These are phyloP conservation scores for Agelas oroides DNA, from an alignment of 37 sponge, comb jelly and placozoan genomes.

Conservation along the genomic window DNA sequence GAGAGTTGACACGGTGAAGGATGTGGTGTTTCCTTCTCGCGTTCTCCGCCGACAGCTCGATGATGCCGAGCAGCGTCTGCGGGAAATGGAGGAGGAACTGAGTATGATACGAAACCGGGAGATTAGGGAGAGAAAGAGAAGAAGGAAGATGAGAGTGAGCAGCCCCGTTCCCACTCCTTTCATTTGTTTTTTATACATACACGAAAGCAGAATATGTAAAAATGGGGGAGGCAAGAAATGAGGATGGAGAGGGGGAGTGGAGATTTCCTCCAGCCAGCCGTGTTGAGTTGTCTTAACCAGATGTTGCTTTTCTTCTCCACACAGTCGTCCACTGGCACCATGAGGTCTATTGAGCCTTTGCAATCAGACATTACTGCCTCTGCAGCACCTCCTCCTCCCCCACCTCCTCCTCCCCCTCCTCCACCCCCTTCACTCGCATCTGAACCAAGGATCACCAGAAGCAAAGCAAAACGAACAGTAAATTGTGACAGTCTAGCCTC, in stretches of 20 bases:
- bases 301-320: no score
- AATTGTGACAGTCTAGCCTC: no score
- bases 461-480: background rate
- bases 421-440: constrained; percentile 41
- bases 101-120: constrained; percentile 19
- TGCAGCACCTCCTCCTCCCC: constrained; percentile 67
- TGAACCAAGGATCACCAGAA: constrained; percentile 30
- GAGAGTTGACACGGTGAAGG: constrained; percentile 71
- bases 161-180: background rate
- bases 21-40: constrained; percentile 72
- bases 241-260: no score
- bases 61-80: constrained; percentile 58
- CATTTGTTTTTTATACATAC: no score
- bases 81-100: constrained; percentile 62
- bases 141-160: constrained; percentile 37
- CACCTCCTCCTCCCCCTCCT: constrained; percentile 80
- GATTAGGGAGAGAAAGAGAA: constrained; percentile 39
- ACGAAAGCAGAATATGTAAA: background rate
- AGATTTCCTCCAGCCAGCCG: no score
- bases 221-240: no score
- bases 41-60: constrained; percentile 60
- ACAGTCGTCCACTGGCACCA: no score
- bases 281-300: no score
- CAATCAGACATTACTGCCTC: background rate
- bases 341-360: background rate